A percentile compares a stretch with the other conserved stretches of the same genome.
These are phyloP conservation scores for Melopsittacus undulatus DNA, from an alignment of 2,797 vertebrate genomes.

Conservation along the genomic window DNA sequence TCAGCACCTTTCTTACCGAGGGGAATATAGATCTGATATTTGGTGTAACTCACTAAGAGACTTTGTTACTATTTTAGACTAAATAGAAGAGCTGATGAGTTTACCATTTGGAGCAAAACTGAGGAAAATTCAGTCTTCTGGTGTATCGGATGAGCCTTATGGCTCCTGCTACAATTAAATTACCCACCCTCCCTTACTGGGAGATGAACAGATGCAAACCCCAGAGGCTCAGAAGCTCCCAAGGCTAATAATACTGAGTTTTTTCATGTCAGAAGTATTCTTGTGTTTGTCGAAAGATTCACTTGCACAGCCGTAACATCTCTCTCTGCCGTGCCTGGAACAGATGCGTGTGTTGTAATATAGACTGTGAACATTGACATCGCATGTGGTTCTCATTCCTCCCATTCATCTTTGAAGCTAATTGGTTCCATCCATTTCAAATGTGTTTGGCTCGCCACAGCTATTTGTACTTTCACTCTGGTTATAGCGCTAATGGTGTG, in stretches of 20 bases:
- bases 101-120: background rate
- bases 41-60: background rate
- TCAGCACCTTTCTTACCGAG: background rate
- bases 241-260: background rate
- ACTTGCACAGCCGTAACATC: conserved; percentile 55
- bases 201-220: conserved; percentile 28
- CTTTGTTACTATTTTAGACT: background rate
- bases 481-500: conserved; percentile 62
- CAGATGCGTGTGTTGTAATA: conserved; percentile 69
- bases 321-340: conserved; percentile 70
- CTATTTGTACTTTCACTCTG: conserved; percentile 74
- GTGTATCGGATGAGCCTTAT: background rate
- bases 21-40: background rate
- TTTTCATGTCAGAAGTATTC: conserved; percentile 32
- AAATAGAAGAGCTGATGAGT: background rate
- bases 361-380: conserved; percentile 65
- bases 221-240: conserved; percentile 47
- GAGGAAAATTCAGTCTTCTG: background rate
- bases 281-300: conserved; percentile 35
- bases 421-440: conserved; percentile 73
- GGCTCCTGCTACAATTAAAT: background rate
- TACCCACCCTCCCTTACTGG: background rate
- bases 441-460: conserved; percentile 64
- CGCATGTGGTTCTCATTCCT: conserved; percentile 75
- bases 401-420: conserved; percentile 76